Evolutionary conservation across 2,888 invertebrate species (phyloP).

Genomic region (Apotomis capreana): DNA sequence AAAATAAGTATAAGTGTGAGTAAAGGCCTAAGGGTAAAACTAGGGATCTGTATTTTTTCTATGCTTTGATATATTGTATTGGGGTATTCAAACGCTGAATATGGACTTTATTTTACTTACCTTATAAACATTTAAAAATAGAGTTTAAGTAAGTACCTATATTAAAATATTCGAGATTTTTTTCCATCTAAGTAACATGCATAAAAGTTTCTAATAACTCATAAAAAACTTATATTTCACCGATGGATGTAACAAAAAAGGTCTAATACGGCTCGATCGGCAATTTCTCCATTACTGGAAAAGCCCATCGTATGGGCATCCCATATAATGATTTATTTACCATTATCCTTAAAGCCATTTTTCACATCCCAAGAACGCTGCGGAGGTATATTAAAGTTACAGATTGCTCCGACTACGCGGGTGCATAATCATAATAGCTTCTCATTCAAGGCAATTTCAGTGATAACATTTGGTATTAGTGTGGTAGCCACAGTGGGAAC

Average conservation of each 20-base stretch:
- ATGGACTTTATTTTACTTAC: too few species aligned
- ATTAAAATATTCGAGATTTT: too few species aligned
- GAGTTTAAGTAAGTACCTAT: too few species aligned
- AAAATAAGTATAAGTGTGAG: too few species aligned
- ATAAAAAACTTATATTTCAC: neutral
- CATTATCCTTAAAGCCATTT: constrained; percentile 38
- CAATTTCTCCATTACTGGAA: constrained; percentile 27
- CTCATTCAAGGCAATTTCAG: too few species aligned
- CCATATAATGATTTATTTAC: constrained; percentile 41
- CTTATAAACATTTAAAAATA: too few species aligned
- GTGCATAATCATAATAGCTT: constrained; percentile 3
- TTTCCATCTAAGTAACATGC: neutral
- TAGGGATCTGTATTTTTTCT: too few species aligned
- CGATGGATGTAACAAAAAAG: constrained; percentile 14
- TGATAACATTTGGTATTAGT: too few species aligned
- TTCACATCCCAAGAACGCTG: constrained; percentile 27
- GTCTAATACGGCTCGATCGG: constrained; percentile 21
- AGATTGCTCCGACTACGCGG: constrained; percentile 19
- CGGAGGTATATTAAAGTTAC: constrained; percentile 30
- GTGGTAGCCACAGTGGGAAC: too few species aligned
- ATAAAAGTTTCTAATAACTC: constrained; percentile 7
- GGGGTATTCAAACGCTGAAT: too few species aligned
- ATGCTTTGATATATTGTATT: too few species aligned
- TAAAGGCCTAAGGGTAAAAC: too few species aligned
- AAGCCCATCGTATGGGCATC: constrained; percentile 30